Evolutionary conservation across 1,140 invertebrate species (phyloP).

Genomic region (Drosophila santomea): DNA sequence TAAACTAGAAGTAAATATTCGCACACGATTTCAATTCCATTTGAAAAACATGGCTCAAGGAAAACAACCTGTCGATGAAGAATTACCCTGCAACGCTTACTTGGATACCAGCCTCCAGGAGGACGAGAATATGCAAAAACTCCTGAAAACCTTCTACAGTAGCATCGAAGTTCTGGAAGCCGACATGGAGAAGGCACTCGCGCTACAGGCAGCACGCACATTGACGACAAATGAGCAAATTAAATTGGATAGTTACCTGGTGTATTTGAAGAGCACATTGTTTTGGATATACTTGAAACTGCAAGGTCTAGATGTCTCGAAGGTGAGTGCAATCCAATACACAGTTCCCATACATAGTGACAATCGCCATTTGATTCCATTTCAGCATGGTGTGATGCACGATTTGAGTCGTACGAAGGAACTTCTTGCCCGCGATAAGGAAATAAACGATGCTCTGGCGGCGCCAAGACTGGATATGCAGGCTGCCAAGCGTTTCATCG

Average conservation of each 20-base stretch:
- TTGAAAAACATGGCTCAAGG: neutral
- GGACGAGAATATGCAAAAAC: slow-evolving; percentile 25
- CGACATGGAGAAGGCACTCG: slow-evolving; percentile 32
- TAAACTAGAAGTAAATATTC: neutral
- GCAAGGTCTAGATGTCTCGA: slow-evolving; percentile 46
- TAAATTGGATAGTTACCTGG: slow-evolving; percentile 57
- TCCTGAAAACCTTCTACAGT: slow-evolving; percentile 33
- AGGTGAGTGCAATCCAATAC: slow-evolving; percentile 21
- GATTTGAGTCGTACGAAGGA: slow-evolving; percentile 55
- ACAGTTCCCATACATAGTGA: no score
- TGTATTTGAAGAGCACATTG: slow-evolving; percentile 54
- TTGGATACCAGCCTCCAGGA: slow-evolving; percentile 8
- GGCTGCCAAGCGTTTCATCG: slow-evolving; percentile 58
- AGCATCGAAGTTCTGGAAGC: slow-evolving; percentile 40
- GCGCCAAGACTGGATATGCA: slow-evolving; percentile 51
- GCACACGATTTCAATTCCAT: neutral
- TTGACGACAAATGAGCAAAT: slow-evolving; percentile 47
- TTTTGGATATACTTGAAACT: slow-evolving; percentile 60
- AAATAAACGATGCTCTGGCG: slow-evolving; percentile 33
- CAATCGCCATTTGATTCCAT: neutral
- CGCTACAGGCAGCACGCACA: neutral
- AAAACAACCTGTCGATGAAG: neutral
- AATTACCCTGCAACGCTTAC: neutral
- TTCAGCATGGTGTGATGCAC: slow-evolving; percentile 43
- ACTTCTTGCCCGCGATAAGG: slow-evolving; percentile 53